phyloP scores from a whole-genome alignment of 2,113 vertebrate genomes.

The Mirza zaza region DNA sequence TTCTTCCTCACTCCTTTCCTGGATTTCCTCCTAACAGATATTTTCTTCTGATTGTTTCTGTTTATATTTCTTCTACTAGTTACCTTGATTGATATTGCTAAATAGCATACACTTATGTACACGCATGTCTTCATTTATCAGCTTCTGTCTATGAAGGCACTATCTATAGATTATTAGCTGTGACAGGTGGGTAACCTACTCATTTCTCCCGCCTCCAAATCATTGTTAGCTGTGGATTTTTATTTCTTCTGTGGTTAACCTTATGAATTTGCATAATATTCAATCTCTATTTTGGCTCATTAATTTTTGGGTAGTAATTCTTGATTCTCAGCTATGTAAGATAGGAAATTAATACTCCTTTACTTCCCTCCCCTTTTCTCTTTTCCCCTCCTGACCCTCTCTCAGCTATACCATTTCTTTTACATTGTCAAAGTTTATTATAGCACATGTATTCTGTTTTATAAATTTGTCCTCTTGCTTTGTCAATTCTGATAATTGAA shows the following conservation, averaged over 20 bases:
- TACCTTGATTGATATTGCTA: neutral
- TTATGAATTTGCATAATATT: neutral
- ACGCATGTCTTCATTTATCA: neutral
- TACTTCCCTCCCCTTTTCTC: neutral
- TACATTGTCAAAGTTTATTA: neutral
- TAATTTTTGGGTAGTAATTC: neutral
- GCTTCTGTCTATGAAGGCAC: neutral
- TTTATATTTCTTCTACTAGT: neutral
- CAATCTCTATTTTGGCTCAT: neutral
- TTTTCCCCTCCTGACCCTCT: neutral
- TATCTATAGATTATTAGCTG: neutral
- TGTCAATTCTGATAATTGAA: neutral
- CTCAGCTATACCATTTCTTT: neutral
- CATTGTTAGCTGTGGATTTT: neutral
- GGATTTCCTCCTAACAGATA: neutral
- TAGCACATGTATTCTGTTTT: neutral
- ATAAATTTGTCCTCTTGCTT: neutral
- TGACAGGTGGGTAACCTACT: neutral
- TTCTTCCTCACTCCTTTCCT: neutral
- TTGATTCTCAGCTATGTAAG: neutral
- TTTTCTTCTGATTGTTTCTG: neutral
- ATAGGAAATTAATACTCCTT: neutral
- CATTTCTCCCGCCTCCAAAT: neutral
- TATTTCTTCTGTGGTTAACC: neutral
- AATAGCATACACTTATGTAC: no score